These are phyloP conservation scores for Hyla sarda DNA, from an alignment of 2,113 vertebrate species.

Conservation along the genomic window DNA sequence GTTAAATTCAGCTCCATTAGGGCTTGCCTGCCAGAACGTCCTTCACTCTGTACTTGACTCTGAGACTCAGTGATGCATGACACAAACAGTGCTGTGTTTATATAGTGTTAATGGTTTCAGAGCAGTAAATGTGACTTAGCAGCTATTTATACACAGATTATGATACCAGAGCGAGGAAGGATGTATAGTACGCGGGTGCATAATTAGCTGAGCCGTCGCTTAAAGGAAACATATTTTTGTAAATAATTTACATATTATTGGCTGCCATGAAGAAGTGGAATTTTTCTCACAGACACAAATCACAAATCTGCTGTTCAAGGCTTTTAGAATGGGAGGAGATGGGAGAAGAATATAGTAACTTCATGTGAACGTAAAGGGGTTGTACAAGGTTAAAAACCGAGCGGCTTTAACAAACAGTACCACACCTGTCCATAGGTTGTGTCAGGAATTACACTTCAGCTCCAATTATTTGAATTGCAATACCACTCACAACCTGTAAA, in stretches of 20 bases:
- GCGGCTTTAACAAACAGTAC: neutral
- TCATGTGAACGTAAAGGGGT: neutral
- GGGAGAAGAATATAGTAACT: neutral
- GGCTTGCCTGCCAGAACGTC: neutral
- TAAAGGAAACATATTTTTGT: neutral
- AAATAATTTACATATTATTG: neutral
- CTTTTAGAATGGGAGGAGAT: neutral
- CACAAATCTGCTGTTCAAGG: neutral
- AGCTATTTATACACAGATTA: slow-evolving; percentile 29
- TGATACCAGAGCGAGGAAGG: neutral
- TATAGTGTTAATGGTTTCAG: slow-evolving; percentile 21
- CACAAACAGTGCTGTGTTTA: neutral
- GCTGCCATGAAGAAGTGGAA: neutral
- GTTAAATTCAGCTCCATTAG: slow-evolving; percentile 46
- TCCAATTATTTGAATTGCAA: neutral
- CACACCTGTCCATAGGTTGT: neutral
- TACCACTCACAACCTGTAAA: neutral
- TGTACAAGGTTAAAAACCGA: neutral
- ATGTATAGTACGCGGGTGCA: neutral
- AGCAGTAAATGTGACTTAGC: slow-evolving; percentile 8
- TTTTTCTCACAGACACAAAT: neutral
- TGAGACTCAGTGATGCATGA: slow-evolving; percentile 27
- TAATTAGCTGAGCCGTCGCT: neutral
- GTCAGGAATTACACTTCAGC: neutral
- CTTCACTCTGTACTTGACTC: slow-evolving; percentile 3